Evolutionary conservation across 1,140 invertebrate genomes (phyloP).

Genomic region (Achroia grisella): DNA sequence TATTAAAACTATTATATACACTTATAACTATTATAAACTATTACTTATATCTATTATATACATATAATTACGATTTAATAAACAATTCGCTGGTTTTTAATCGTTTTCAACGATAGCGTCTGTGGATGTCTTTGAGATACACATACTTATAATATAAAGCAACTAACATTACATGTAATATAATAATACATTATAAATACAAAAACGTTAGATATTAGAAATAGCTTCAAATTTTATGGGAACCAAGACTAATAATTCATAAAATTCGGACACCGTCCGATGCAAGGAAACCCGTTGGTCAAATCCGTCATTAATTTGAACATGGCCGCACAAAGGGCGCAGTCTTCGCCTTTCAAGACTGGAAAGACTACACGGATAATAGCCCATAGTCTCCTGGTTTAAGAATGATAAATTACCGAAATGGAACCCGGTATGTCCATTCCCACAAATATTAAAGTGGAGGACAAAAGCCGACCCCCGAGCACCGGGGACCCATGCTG

Average conservation of each 20-base stretch:
- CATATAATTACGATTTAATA: too few species aligned
- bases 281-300: conserved; percentile 33
- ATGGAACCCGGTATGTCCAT: conserved; percentile 67
- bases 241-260: conserved; percentile 54
- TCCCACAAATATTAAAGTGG: conserved; percentile 71
- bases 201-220: too few species aligned
- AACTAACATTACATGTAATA: too few species aligned
- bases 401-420: conserved; percentile 71
- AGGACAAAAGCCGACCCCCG: conserved; percentile 52
- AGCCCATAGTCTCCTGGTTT: conserved; percentile 51
- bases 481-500: conserved; percentile 50
- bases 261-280: conserved; percentile 39
- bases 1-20: too few species aligned
- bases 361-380: conserved; percentile 46
- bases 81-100: too few species aligned
- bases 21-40: too few species aligned
- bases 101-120: too few species aligned
- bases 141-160: too few species aligned
- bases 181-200: too few species aligned
- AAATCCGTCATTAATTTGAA: conserved; percentile 39
- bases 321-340: conserved; percentile 36
- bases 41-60: too few species aligned
- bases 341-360: conserved; percentile 38
- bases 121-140: too few species aligned
- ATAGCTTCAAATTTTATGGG: conserved; percentile 26